These are phyloP conservation scores for Acleris emargana DNA, from an alignment of 2,888 invertebrate species.

Conservation along the genomic window DNA sequence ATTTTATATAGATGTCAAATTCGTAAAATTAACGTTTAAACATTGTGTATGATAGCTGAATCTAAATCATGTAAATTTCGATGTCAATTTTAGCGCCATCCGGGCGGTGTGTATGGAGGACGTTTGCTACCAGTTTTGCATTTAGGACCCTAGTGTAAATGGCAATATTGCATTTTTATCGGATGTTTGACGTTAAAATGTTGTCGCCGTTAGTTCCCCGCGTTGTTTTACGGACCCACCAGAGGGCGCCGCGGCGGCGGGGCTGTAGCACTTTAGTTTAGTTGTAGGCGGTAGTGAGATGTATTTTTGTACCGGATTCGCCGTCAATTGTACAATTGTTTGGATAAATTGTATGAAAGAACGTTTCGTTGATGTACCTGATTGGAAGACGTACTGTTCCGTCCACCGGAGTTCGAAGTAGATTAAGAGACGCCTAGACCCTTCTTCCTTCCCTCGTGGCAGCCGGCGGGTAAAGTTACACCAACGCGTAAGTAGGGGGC, in stretches of 20 bases:
- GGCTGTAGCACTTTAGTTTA: conserved; percentile 56
- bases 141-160: conserved; percentile 57
- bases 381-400: conserved; percentile 63
- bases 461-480: neutral
- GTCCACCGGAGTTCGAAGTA: conserved; percentile 75
- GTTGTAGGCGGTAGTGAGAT: conserved; percentile 70
- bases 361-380: conserved; percentile 71
- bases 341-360: conserved; percentile 36
- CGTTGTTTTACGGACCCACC: conserved; percentile 1
- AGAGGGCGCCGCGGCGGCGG: conserved; percentile 18
- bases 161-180: conserved; percentile 57
- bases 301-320: conserved; percentile 75
- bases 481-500: neutral
- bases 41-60: conserved; percentile 77
- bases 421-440: conserved; percentile 67
- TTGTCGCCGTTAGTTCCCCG: conserved; percentile 55
- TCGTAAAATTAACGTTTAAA: conserved; percentile 61
- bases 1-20: conserved; percentile 81
- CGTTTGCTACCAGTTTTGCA: conserved; percentile 78
- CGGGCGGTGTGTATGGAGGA: conserved; percentile 65
- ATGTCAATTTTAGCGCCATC: conserved; percentile 79
- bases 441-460: conserved; percentile 37
- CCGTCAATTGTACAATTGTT: conserved; percentile 67
- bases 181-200: conserved; percentile 65
- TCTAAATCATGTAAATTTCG: conserved; percentile 76